Conservation (phyloP, 35 echinoderm and acorn worm species). For the Apostichopus parvimensis region DNA sequence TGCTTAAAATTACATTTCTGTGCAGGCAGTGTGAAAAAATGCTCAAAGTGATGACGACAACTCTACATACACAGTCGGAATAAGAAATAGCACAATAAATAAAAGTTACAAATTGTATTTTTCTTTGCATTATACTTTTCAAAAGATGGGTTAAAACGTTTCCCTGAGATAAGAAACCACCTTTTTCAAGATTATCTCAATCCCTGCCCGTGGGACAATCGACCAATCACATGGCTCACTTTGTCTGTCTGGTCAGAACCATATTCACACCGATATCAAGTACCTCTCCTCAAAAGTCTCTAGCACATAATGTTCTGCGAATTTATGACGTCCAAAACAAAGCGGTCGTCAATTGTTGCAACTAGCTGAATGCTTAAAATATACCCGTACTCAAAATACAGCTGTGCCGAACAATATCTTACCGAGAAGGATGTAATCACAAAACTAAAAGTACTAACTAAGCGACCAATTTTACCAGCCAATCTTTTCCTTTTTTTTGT, state of each 20-base stretch:
- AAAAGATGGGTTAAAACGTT: slow-evolving; percentile 48
- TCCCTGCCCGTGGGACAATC: not conserved
- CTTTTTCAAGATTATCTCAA: slow-evolving; percentile 18
- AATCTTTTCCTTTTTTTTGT: no score
- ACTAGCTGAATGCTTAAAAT: slow-evolving; percentile 29
- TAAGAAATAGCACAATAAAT: slow-evolving; percentile 34
- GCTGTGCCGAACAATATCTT: not conserved
- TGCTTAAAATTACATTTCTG: no score
- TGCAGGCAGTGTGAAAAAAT: not conserved
- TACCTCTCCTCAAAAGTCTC: no score
- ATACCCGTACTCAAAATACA: slow-evolving; percentile 41
- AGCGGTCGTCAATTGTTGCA: not conserved
- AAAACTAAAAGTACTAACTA: not conserved
- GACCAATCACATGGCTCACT: no score
- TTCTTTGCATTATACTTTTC: slow-evolving; percentile 17
- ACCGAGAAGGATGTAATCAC: not conserved
- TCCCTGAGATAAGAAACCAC: slow-evolving; percentile 55
- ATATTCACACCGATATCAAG: not conserved
- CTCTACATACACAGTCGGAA: not conserved
- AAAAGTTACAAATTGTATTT: not conserved
- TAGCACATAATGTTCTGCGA: not conserved
- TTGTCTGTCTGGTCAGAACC: not conserved
- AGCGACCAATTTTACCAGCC: not conserved
- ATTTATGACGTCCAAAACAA: not conserved
- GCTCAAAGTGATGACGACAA: not conserved